phyloP scores from a whole-genome alignment of 2,888 invertebrate species.

The Isoperla grammatica region DNA sequence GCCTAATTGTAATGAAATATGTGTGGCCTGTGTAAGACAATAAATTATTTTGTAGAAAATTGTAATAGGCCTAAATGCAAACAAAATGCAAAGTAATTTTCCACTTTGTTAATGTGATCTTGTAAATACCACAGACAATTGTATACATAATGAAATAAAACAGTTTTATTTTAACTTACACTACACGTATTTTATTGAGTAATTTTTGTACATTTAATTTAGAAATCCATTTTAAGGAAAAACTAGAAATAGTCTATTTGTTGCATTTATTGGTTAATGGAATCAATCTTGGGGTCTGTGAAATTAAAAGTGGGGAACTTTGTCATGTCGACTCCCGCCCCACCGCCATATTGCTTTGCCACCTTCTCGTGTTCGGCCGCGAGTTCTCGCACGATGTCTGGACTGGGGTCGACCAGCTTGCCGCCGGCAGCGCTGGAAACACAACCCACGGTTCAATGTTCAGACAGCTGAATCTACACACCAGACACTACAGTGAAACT shows the following conservation, averaged over 20 bases:
- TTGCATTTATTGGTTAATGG: constrained; percentile 47
- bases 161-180: not conserved
- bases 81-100: too few species aligned
- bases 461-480: not conserved
- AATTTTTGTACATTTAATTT: constrained; percentile 13
- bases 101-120: too few species aligned
- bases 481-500: too few species aligned
- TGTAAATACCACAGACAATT: too few species aligned
- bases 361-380: constrained; percentile 76
- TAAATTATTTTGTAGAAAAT: too few species aligned
- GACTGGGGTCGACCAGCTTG: constrained; percentile 75
- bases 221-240: not conserved
- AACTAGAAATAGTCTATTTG: not conserved
- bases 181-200: constrained; percentile 11
- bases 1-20: too few species aligned
- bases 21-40: too few species aligned
- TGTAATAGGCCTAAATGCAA: too few species aligned
- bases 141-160: too few species aligned
- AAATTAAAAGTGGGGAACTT: constrained; percentile 85
- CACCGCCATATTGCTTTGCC: constrained; percentile 69
- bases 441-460: not conserved
- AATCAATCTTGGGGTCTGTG: constrained; percentile 63
- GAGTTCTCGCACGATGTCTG: constrained; percentile 67
- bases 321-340: constrained; percentile 74
- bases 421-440: constrained; percentile 58